Conservation (phyloP, 2,888 invertebrate genomes). For the Eumerus sabulonum region DNA sequence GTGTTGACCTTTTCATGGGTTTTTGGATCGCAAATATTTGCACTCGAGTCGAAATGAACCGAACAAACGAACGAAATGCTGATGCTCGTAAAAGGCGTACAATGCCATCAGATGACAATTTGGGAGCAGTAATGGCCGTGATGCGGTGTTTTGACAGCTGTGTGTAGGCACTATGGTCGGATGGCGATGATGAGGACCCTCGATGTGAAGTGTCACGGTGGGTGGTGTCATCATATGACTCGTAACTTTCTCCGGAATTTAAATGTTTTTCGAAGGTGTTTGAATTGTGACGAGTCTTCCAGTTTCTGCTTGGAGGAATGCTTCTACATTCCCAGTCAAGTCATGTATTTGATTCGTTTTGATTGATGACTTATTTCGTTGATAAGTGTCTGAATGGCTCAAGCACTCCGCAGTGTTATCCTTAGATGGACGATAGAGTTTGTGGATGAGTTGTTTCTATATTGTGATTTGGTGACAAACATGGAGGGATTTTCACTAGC, state of each 20-base stretch:
- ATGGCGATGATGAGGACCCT: no score
- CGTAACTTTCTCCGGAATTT: constrained; percentile 2
- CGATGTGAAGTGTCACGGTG: not conserved
- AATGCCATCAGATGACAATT: constrained; percentile 59
- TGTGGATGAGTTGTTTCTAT: no score
- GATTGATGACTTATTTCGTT: constrained; percentile 4
- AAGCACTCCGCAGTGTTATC: no score
- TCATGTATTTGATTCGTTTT: constrained; percentile 20
- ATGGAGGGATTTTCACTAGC: no score
- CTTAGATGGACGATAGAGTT: no score
- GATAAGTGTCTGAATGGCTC: no score
- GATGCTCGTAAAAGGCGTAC: constrained; percentile 55
- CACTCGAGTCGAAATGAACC: constrained; percentile 33
- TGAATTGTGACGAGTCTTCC: constrained; percentile 44
- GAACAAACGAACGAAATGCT: constrained; percentile 41
- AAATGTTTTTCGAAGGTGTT: constrained; percentile 39
- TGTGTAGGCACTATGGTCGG: not conserved
- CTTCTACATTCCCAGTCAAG: constrained; percentile 24
- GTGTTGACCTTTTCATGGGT: constrained; percentile 61
- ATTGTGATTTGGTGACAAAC: no score
- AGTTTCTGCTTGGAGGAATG: constrained; percentile 7
- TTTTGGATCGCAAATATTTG: constrained; percentile 62
- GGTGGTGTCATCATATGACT: no score
- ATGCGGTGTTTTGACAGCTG: constrained; percentile 6
- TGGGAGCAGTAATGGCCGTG: constrained; percentile 32